phyloP scores from a whole-genome alignment of 2,113 vertebrate genomes.

The Hyla sarda region DNA sequence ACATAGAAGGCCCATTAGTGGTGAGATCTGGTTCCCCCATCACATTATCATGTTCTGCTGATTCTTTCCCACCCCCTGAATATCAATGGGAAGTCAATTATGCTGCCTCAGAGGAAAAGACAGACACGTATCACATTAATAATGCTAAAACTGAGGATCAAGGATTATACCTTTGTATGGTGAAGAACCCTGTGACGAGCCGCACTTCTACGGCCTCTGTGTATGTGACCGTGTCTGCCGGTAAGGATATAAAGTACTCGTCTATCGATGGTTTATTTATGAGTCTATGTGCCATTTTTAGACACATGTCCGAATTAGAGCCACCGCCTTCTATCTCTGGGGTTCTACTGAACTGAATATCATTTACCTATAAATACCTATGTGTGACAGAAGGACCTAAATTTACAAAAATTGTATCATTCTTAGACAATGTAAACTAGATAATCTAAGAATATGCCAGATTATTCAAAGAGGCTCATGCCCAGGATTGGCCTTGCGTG shows the following conservation, averaged over 20 bases:
- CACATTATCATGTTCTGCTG: conserved; percentile 27
- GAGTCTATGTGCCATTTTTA: no score
- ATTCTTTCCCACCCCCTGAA: neutral
- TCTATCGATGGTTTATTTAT: no score
- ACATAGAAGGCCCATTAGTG: neutral
- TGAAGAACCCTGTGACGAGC: neutral
- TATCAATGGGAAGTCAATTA: conserved; percentile 14
- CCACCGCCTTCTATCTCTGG: no score
- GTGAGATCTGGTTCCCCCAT: neutral
- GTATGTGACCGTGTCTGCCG: neutral
- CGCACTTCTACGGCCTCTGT: neutral
- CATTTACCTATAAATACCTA: no score
- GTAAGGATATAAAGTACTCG: neutral
- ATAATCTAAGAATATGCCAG: no score
- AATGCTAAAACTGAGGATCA: neutral
- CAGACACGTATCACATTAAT: neutral
- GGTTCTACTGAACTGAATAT: no score
- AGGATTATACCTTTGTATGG: neutral
- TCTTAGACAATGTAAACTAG: no score
- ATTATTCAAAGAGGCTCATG: no score
- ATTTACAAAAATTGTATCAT: no score
- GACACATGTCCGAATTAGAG: no score
- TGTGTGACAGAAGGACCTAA: no score
- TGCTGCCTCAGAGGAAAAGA: neutral
- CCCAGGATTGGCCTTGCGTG: no score